Evolutionary conservation across 2,113 vertebrate genomes (phyloP).

Genomic region (Nerophis lumbriciformis): DNA sequence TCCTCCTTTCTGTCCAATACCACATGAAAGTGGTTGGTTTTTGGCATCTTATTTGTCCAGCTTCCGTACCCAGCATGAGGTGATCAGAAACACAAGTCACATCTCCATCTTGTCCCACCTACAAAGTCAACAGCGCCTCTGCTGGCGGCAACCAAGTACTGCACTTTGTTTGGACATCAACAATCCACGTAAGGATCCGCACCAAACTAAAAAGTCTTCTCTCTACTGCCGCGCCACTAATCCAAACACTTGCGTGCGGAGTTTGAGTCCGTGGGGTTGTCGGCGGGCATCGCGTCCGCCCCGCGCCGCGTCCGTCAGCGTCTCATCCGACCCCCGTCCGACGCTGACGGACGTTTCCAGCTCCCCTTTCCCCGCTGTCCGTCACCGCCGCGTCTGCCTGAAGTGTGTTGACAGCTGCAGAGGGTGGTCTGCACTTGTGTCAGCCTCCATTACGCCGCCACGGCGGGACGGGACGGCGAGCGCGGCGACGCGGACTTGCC

Average conservation of each 20-base stretch:
- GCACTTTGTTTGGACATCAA: too few relatives aligned
- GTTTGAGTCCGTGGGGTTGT: constrained; percentile 50
- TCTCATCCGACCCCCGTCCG: constrained; percentile 69
- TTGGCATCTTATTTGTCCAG: too few relatives aligned
- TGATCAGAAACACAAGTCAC: too few relatives aligned
- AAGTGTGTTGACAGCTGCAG: constrained; percentile 76
- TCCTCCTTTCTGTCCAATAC: too few relatives aligned
- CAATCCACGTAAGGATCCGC: too few relatives aligned
- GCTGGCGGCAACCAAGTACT: too few relatives aligned
- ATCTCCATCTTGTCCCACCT: too few relatives aligned
- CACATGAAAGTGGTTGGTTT: too few relatives aligned
- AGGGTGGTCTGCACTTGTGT: constrained; percentile 74
- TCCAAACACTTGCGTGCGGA: neutral
- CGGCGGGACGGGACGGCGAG: constrained; percentile 62
- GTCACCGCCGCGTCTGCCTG: constrained; percentile 69
- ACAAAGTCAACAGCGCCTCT: too few relatives aligned
- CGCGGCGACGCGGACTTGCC: constrained; percentile 60
- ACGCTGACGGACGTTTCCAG: constrained; percentile 74
- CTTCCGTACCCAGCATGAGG: too few relatives aligned
- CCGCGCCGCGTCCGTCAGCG: constrained; percentile 67
- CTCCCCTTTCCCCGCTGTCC: constrained; percentile 65
- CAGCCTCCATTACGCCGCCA: constrained; percentile 60
- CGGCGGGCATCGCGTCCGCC: constrained; percentile 62
- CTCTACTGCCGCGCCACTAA: neutral
- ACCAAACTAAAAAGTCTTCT: too few relatives aligned